Evolutionary conservation across 2,797 vertebrate genomes (phyloP).

Genomic region (Gymnopithys bicolor): DNA sequence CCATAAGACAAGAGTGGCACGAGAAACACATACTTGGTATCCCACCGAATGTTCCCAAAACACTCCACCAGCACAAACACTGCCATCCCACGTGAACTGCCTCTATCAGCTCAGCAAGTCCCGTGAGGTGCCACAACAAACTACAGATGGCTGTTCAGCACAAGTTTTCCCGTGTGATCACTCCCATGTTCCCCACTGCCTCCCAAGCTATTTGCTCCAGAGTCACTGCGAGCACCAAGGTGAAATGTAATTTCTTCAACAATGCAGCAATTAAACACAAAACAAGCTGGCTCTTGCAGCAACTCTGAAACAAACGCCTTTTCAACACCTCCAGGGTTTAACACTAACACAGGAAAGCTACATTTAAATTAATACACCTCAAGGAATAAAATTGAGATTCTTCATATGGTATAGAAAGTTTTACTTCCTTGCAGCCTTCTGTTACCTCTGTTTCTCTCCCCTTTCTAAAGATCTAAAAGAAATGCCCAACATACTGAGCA

Average conservation of each 20-base stretch:
- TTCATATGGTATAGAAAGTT: neutral
- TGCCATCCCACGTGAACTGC: neutral
- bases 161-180: neutral
- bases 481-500: neutral
- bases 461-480: neutral
- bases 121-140: neutral
- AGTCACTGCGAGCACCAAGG: neutral
- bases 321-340: neutral
- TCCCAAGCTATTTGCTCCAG: neutral
- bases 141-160: neutral
- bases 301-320: neutral
- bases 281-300: neutral
- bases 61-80: neutral
- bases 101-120: neutral
- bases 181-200: neutral
- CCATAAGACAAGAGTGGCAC: neutral
- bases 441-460: neutral
- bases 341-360: neutral
- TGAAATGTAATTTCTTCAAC: neutral
- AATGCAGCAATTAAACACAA: neutral
- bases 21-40: neutral
- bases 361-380: neutral
- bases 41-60: neutral
- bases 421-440: neutral
- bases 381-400: neutral